Evolutionary conservation across 2,797 vertebrate genomes (phyloP), one percentile per base, ranked within the genome.

Genomic region (Gymnothorax reevesii): DNA sequence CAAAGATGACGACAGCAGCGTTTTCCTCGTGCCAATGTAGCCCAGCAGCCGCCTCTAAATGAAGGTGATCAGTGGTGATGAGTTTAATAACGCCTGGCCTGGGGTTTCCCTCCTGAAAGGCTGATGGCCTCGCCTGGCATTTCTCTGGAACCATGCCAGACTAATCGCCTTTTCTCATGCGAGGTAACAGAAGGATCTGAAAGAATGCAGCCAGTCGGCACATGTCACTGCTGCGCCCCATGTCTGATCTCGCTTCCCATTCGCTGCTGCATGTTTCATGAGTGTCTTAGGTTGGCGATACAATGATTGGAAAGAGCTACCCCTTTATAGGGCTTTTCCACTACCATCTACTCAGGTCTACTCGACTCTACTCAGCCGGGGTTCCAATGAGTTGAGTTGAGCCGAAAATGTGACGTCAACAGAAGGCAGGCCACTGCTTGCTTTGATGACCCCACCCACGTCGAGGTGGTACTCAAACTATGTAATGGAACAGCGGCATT

Each of bases 91-190:
- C 13, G 3, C 7, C 15, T 77, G 73, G 0, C 7, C 15, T 77
- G 73, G 73, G 33, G 42, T 49, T 77, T 77, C 73, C 73, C 73
- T 77, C 15, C 13, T 17, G 33, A 77, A 52, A 7, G 27, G 27
- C 69, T 12, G 7, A 27, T 10, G 20, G 42, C 73, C 20, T 0
- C 10, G 22, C 52, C 49, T 6, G 13, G 52, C 54, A n/a, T 33
- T n/a, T 1, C 10, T 13, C 69, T 77, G 84, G 84, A 49, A 52
- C 54, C 1, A 7, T 22, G 22, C 84, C 84, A 85, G 22, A 6
- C 84, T 85, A 77, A 85, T 85, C 27, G 52, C 57, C 69, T 77
- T 52, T 57, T 85, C 84, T 77, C 84, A 85, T 59, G 84, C 84
- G n/a, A 77, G 66, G 13, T 33, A 7, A 25, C 8, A 22, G 22